Evolutionary conservation across 2,113 vertebrate genomes (phyloP), one percentile per base, ranked within the genome.

Genomic region (Nothocercus nigrocapillus): DNA sequence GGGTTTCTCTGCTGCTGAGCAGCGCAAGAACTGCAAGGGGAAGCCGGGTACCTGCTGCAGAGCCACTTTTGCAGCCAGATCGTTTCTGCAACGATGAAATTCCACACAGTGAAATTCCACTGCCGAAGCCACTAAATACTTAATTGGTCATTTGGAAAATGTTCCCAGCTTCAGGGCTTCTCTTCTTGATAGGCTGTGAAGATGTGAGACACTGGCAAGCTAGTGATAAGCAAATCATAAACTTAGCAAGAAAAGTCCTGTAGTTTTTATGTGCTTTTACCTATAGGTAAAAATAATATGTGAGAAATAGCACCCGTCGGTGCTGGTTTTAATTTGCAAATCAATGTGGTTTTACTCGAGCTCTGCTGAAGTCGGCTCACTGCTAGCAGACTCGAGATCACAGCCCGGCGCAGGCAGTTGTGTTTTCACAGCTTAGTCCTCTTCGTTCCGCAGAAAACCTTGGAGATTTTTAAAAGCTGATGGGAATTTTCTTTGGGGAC

Each of bases 111-210:
- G 78, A 89, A 96, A 95, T 96, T 86, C 96, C 93, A 63, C 7
- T 25, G 92, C 90, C 90, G 88, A 92, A 89, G 49, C 96, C 92
- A 94, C 96, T 86, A 95, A 94, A 93, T 93, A 91, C 93, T 97
- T 91, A 82, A 96, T 97, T 82, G 87, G 93, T 90, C 90, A 92
- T 95, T 94, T 93, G 81, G 91, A 79, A 94, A 96, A 97, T 94
- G 95, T 91, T 92, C 91, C 81, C 93, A 89, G 95, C 94, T 90
- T 90, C 86, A 76, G 88, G 75, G 81, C 47, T 84, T 6, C 80
- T 81, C 89, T 86, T 81, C 90, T 85, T 77, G 82, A 45, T n/a
- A 15, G 56, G 44, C 92, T 86, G 13, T 68, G 89, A 79, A 84
- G 74, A 93, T 61, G 86, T 12, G 69, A 40, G 47, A 8, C 28